Base-by-base conservation (phyloP, 2,888 invertebrate genomes). In the Epistrophe eligans region DNA sequence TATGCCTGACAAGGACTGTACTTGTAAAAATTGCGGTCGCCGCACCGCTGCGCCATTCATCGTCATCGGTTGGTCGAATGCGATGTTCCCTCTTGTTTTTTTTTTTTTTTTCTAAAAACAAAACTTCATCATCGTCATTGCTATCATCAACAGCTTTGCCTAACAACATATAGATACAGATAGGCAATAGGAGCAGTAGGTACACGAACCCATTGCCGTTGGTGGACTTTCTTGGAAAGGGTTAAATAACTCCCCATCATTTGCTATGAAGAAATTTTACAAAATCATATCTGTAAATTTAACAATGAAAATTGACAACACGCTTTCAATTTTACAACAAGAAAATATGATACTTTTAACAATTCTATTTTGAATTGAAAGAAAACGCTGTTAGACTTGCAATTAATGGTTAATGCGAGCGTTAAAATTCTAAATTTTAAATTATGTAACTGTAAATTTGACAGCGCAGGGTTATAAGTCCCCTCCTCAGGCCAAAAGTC, bases 1-100 rank as follows among this genome's bases (percentile, higher is more conserved):
- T 85, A 85, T 85, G 82, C 64, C 82, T 85, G 85, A 85, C 85
- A 85, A 85, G 82, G 85, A 82, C 81, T 85, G 85, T 85, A 85
- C 85, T 85, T 85, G 85, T 85, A 85, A 85, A 70, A 82, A 77
- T 85, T 82, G 77, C 77, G 73, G 74, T 70, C 77, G 77, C 52
- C 32, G 19, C 57, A 11, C 11, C 38, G 38, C 35, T 8, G 35
- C 45, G 60, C 48, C 50, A 52, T 52, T 76, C 70, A 52, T 81
- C 80, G 73, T 67, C 83, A 73, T 79, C 70, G 72, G 76, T 52
- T 52, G 76, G 58, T 60, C 76, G 80, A 81, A 81, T 81, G 67
- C 77, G 77, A 85, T 81, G 85, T 85, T 77, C 77, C 32, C 73
- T 71, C 77, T 85, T 82, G 77, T 82, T 85, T 84, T 81, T 35